Evolutionary conservation across 2,888 invertebrate genomes (phyloP).

Genomic region (Ceratothoa steindachneri): DNA sequence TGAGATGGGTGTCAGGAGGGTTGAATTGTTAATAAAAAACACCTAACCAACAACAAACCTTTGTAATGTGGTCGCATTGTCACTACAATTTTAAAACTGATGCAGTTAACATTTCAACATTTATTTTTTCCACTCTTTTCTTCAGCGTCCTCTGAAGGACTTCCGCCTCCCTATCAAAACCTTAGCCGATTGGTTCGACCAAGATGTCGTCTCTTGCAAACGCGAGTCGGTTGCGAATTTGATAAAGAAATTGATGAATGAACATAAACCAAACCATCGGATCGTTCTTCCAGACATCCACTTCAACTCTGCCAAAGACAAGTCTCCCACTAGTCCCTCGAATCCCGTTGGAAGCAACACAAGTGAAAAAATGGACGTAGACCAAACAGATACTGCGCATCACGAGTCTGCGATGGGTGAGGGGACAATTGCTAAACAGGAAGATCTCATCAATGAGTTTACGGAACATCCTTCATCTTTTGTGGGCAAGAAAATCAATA

Average conservation of each 20-base stretch:
- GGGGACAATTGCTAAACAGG: not conserved
- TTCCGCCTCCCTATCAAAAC: constrained; percentile 77
- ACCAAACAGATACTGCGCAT: not conserved
- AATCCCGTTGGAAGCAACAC: not conserved
- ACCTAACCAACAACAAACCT: too few species aligned
- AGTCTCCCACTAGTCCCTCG: not conserved
- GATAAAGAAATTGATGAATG: constrained; percentile 69
- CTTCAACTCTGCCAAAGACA: constrained; percentile 35
- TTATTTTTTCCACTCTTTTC: too few species aligned
- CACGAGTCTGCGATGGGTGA: not conserved
- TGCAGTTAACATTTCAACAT: too few species aligned
- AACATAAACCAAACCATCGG: constrained; percentile 57
- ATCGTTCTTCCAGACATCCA: constrained; percentile 42
- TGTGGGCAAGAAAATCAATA: not conserved
- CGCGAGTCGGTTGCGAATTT: constrained; percentile 78
- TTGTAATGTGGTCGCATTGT: too few species aligned
- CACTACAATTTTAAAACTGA: too few species aligned
- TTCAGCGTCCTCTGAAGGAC: constrained; percentile 74
- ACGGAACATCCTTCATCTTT: too few species aligned
- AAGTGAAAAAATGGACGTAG: not conserved
- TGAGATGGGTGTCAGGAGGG: too few species aligned
- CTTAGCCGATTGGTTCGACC: constrained; percentile 79
- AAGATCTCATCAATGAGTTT: not conserved
- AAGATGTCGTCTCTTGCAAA: constrained; percentile 75
- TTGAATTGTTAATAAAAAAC: too few species aligned